Conservation (phyloP, 2,888 invertebrate species). For the Apeira syringaria region DNA sequence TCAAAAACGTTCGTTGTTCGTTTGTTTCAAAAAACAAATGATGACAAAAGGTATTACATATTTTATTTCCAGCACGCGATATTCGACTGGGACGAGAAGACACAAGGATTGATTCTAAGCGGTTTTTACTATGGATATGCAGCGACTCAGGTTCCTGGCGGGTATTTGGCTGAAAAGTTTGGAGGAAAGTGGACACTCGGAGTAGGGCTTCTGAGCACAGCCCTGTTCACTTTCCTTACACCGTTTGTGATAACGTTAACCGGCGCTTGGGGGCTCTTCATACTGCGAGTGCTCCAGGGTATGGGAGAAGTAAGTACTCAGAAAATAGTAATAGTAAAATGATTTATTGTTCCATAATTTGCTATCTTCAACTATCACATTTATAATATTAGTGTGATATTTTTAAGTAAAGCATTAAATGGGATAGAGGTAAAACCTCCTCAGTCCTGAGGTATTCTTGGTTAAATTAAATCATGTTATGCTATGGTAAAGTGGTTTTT, state of each 20-base stretch:
- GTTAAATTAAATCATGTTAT: too few relatives aligned
- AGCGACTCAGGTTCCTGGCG: conserved; percentile 92
- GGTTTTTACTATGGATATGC: conserved; percentile 95
- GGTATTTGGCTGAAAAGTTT: conserved; percentile 90
- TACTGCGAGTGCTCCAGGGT: conserved; percentile 88
- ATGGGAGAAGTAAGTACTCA: conserved; percentile 86
- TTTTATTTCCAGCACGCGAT: conserved; percentile 57
- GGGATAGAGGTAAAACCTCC: too few relatives aligned
- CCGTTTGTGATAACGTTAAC: conserved; percentile 86
- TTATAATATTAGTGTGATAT: too few relatives aligned
- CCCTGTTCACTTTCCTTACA: conserved; percentile 91
- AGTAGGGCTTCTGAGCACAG: conserved; percentile 91
- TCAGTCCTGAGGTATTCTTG: too few relatives aligned
- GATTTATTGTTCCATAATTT: too few relatives aligned
- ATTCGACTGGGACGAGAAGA: conserved; percentile 87
- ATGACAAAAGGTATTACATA: neutral
- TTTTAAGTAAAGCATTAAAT: too few relatives aligned
- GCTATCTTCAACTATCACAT: too few relatives aligned
- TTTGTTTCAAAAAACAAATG: too few relatives aligned
- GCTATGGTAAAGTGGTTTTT: too few relatives aligned
- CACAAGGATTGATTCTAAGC: conserved; percentile 90
- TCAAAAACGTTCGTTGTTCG: too few relatives aligned
- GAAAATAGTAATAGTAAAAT: too few relatives aligned
- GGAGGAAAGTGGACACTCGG: conserved; percentile 95
- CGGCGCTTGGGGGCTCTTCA: conserved; percentile 80